Evolutionary conservation across 2,888 invertebrate species (phyloP).

Genomic region (Drosophila prostipennis): DNA sequence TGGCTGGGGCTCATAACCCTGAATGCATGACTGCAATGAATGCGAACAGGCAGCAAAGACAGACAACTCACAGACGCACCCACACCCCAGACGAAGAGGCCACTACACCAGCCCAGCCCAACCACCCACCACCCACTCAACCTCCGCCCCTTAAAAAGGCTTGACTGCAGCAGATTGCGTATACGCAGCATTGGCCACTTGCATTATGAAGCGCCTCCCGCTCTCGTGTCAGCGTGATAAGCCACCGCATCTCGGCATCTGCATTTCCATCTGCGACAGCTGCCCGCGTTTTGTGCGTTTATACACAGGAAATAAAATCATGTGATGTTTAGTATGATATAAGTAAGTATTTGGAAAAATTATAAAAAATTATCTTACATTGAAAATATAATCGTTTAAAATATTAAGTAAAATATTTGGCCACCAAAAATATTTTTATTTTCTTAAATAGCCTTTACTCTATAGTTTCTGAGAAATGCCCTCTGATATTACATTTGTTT

Average conservation of each 20-base stretch:
- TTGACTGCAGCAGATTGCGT: slow-evolving; percentile 64
- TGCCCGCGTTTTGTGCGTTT: slow-evolving; percentile 32
- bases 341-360: too few species aligned
- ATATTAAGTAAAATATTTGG: too few species aligned
- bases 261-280: slow-evolving; percentile 21
- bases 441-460: too few species aligned
- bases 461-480: too few species aligned
- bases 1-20: slow-evolving; percentile 69
- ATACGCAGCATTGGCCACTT: slow-evolving; percentile 78
- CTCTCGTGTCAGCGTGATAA: slow-evolving; percentile 57
- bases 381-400: too few species aligned
- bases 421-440: too few species aligned
- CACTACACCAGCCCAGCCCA: neutral
- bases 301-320: slow-evolving; percentile 9
- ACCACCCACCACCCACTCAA: neutral
- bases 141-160: neutral
- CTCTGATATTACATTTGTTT: too few species aligned
- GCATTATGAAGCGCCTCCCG: slow-evolving; percentile 68
- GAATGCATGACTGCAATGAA: slow-evolving; percentile 67
- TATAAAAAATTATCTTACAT: too few species aligned
- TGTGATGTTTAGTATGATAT: too few species aligned
- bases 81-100: slow-evolving; percentile 25
- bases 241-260: slow-evolving; percentile 52
- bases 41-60: slow-evolving; percentile 51
- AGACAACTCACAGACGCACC: slow-evolving; percentile 66